phyloP scores from a whole-genome alignment of 1,140 invertebrate species.

The Drosophila oshimai region DNA sequence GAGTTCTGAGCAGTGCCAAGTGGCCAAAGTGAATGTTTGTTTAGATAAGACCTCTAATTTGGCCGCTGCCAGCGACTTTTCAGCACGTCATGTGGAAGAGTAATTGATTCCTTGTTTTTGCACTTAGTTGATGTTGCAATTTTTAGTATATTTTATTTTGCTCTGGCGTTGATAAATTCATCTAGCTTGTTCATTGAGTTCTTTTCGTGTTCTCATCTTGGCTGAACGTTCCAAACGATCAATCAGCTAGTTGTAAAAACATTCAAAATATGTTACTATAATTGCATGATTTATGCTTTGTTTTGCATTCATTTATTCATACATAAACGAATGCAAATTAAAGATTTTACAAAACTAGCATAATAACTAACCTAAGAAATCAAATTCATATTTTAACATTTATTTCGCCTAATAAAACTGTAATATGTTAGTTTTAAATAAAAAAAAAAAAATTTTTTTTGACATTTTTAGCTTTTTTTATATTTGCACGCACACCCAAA shows the following conservation, averaged over 20 bases:
- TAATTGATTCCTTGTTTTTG: slow-evolving; percentile 27
- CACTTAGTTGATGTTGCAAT: slow-evolving; percentile 6
- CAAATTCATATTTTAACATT: too few species aligned
- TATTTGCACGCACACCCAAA: too few species aligned
- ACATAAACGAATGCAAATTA: too few species aligned
- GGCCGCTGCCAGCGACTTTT: slow-evolving; percentile 3
- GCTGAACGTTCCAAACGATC: not conserved
- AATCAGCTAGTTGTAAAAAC: not conserved
- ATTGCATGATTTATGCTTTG: not conserved
- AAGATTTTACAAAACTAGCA: too few species aligned
- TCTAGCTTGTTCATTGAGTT: not conserved
- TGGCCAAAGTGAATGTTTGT: slow-evolving; percentile 14
- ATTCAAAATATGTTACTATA: not conserved
- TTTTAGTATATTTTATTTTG: slow-evolving; percentile 2
- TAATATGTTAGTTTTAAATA: too few species aligned
- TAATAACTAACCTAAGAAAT: too few species aligned
- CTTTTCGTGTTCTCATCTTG: not conserved
- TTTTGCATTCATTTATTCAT: too few species aligned
- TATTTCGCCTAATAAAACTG: too few species aligned
- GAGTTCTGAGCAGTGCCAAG: slow-evolving; percentile 19
- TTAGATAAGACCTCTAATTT: slow-evolving; percentile 28
- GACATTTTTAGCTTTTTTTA: not conserved
- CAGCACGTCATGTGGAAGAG: slow-evolving; percentile 22
- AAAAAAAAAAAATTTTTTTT: not conserved
- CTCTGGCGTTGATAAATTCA: slow-evolving; percentile 22